Evolutionary conservation across 2,888 invertebrate species (phyloP).

Genomic region (Cybosia mesomella): DNA sequence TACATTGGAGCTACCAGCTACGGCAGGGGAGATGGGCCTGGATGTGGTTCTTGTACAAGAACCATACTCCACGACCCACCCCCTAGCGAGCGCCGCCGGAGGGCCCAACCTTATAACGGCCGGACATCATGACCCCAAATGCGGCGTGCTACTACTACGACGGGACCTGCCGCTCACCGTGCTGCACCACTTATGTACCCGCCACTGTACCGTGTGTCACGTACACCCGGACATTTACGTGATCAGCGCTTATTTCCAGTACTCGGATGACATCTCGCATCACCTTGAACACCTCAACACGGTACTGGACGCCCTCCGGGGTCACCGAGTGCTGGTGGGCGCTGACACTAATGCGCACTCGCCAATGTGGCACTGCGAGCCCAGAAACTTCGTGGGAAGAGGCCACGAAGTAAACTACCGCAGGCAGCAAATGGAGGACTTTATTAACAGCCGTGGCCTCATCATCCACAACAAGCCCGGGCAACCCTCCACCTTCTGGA

Average conservation of each 20-base stretch:
- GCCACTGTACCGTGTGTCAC: constrained; percentile 10
- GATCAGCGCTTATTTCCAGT: constrained; percentile 10
- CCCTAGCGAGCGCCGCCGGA: too few species aligned
- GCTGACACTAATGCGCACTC: constrained; percentile 52
- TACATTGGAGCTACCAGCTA: constrained; percentile 33
- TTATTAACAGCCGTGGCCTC: too few species aligned
- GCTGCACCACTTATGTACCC: neutral
- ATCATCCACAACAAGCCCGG: too few species aligned
- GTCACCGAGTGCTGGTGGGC: constrained; percentile 29
- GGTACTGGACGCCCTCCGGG: constrained; percentile 29
- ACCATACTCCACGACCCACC: too few species aligned
- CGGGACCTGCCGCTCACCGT: neutral
- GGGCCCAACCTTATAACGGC: too few species aligned
- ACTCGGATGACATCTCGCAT: neutral
- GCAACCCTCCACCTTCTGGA: too few species aligned
- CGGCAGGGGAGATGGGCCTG: constrained; percentile 36
- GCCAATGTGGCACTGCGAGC: constrained; percentile 41
- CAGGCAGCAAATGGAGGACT: too few species aligned
- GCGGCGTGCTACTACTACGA: fast-evolving
- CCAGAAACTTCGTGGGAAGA: neutral
- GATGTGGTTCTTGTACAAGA: constrained; percentile 50
- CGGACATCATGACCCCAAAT: too few species aligned
- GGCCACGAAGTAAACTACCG: neutral
- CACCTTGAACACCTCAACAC: constrained; percentile 20
- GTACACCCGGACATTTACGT: neutral